Base-by-base conservation (phyloP, 2,113 vertebrate species). In the Benthochromis sp. region DNA sequence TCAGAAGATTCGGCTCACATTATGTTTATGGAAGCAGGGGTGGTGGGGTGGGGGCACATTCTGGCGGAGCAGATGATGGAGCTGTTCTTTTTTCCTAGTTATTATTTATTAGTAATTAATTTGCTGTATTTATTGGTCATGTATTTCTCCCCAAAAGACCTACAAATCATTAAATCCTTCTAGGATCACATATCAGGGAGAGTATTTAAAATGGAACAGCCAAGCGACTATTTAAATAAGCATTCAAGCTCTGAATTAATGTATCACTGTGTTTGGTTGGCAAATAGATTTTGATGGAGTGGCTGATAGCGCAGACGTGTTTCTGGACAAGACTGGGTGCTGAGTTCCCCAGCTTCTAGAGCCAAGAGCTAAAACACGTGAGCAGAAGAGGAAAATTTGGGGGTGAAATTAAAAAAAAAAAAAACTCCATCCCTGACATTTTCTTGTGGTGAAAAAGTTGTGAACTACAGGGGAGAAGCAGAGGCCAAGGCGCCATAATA, bases 401-500 rank as follows among this genome's bases (percentile, higher is more conserved):
- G 71, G 86, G 87, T 57, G 85, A 83, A 94, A 91, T 82, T 0
- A 0, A 5, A 2, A 34, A 34, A 57, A 34, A 57, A 82, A 78
- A 91, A 88, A 89, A 40, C 88, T 92, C 79, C 85, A 90, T 89
- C 80, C 76, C 86, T 89, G 86, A 92, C 84, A 93, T 94, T 92
- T 95, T 91, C 90, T 90, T 69, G 81, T 85, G 66, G 76, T 90
- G 79, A 94, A 93, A 92, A 95, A 94, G 87, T 87, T 90, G 91
- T 93, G 88, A 93, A 94, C 85, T 93, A 94, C 88, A 93, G 90
- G 88, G 88, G 85, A 94, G 81, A 93, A 86, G 89, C 78, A 82
- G 85, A 47, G 92, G 92, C 89, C 88, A 93, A 92, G 78, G 92
- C 79, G 81, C 93, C 82, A 95, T 95, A 96, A 96, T 95, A 94